phyloP scores from a whole-genome alignment of 2,888 invertebrate genomes.

The Eupithecia insigniata region DNA sequence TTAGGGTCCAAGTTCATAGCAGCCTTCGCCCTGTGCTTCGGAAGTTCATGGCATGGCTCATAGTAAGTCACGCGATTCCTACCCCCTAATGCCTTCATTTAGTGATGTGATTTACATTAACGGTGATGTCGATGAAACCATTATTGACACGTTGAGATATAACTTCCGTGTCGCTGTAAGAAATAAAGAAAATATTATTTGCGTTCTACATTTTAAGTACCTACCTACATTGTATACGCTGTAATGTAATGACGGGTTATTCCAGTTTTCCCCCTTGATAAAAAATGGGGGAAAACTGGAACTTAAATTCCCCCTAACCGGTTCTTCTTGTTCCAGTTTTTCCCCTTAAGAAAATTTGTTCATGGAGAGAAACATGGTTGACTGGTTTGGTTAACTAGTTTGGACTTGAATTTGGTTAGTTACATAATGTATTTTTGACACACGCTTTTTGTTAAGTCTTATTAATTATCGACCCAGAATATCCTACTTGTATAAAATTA shows the following conservation, averaged over 20 bases:
- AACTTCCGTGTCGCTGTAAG: not conserved
- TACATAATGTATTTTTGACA: not conserved
- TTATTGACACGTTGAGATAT: not conserved
- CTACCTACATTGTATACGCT: not conserved
- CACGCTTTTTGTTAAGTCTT: not conserved
- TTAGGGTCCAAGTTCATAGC: constrained; percentile 61
- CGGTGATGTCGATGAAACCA: constrained; percentile 12
- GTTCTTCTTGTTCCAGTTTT: too few relatives aligned
- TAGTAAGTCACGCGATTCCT: constrained; percentile 46
- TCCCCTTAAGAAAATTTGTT: too few relatives aligned
- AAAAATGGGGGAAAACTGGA: too few relatives aligned
- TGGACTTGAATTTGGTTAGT: not conserved
- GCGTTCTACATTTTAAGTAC: not conserved
- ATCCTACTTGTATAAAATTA: too few relatives aligned
- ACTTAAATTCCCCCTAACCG: too few relatives aligned
- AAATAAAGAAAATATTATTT: not conserved
- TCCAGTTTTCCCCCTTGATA: too few relatives aligned
- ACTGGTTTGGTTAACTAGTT: not conserved
- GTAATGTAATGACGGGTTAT: too few relatives aligned
- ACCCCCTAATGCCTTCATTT: constrained; percentile 27
- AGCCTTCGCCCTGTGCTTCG: constrained; percentile 53
- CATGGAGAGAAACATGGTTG: too few relatives aligned
- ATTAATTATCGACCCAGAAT: not conserved
- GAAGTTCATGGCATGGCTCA: constrained; percentile 43
- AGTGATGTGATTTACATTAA: constrained; percentile 24